Conservation (phyloP, 2,888 invertebrate species). For the Galeopsomyia nigrocyanea region DNA sequence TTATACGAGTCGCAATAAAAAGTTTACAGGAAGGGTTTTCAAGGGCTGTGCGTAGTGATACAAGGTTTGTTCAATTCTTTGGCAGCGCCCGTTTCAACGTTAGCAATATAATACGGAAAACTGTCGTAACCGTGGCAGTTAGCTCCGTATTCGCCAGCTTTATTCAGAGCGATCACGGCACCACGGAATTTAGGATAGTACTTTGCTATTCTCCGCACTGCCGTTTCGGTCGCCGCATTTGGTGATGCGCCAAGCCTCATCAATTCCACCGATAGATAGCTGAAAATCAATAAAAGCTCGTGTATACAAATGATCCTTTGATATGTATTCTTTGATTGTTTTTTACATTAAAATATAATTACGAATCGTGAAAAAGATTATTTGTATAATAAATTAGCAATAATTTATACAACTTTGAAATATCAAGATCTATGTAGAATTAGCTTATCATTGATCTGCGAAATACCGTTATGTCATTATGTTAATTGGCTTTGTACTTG, state of each 20-base stretch:
- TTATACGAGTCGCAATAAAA: too few relatives aligned
- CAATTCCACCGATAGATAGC: slow-evolving; percentile 90
- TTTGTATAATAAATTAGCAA: too few relatives aligned
- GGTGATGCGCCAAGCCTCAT: slow-evolving; percentile 87
- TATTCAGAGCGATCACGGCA: slow-evolving; percentile 84
- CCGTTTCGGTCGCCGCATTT: slow-evolving; percentile 78
- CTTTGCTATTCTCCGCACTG: slow-evolving; percentile 80
- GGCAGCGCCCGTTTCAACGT: slow-evolving; percentile 55
- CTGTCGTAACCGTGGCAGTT: slow-evolving; percentile 82
- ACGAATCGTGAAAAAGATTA: too few relatives aligned
- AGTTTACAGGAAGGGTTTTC: background rate
- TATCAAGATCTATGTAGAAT: too few relatives aligned
- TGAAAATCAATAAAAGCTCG: slow-evolving; percentile 58
- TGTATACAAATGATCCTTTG: background rate
- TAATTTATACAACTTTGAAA: too few relatives aligned
- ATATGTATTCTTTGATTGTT: too few relatives aligned
- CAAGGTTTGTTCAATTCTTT: slow-evolving; percentile 40
- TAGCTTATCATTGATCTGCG: too few relatives aligned
- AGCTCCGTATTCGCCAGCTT: slow-evolving; percentile 83
- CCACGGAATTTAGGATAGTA: slow-evolving; percentile 88
- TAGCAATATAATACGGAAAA: slow-evolving; percentile 75
- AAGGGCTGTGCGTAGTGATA: slow-evolving; percentile 2
- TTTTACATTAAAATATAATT: too few relatives aligned
- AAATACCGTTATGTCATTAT: too few relatives aligned
- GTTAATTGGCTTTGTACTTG: too few relatives aligned